phyloP scores from a whole-genome alignment of 2,113 vertebrate species.

The Tychaedon coryphoeus region DNA sequence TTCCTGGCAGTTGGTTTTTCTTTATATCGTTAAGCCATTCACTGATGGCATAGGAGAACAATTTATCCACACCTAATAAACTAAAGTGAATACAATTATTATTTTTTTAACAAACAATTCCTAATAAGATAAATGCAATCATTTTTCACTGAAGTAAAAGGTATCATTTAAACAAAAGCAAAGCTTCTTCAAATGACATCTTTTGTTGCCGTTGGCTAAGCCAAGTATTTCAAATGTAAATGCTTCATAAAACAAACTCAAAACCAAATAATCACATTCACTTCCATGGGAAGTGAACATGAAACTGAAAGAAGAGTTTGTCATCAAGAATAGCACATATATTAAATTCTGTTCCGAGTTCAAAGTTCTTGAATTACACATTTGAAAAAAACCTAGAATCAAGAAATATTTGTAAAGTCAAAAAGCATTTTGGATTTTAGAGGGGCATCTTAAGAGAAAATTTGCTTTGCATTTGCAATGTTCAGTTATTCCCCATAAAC shows the following conservation, averaged over 20 bases:
- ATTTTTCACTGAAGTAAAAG: background rate
- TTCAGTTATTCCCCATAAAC: background rate
- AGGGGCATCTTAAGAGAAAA: background rate
- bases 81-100: slow-evolving; percentile 69
- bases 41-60: slow-evolving; percentile 91
- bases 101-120: background rate
- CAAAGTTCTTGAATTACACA: background rate
- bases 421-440: background rate
- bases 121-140: background rate
- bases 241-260: background rate
- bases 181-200: background rate
- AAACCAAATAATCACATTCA: background rate
- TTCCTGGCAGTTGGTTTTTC: slow-evolving; percentile 95
- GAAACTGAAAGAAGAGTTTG: background rate
- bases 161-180: background rate
- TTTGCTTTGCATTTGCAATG: background rate
- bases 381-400: background rate
- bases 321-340: background rate
- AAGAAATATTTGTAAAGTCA: background rate
- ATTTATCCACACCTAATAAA: slow-evolving; percentile 92
- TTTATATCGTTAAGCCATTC: slow-evolving; percentile 98
- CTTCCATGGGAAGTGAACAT: background rate
- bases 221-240: background rate
- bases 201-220: background rate
- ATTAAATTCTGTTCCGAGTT: background rate